phyloP scores from a whole-genome alignment of 2,797 vertebrate species.

The Linurgus olivaceus region DNA sequence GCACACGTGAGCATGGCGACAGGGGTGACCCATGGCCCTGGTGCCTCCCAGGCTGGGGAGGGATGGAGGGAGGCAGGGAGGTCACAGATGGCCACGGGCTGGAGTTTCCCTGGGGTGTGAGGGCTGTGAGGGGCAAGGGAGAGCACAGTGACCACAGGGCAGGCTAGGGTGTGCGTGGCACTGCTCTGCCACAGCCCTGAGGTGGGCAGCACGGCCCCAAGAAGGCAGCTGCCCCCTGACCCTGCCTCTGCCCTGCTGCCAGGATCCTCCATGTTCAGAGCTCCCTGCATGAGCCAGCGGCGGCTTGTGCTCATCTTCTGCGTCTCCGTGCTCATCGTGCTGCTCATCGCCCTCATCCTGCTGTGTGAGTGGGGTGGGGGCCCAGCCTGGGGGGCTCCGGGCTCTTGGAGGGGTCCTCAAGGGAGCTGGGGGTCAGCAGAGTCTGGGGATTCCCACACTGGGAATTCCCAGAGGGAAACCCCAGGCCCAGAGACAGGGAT shows the following conservation, averaged over 20 bases:
- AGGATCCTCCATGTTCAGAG: constrained; percentile 71
- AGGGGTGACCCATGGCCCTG: neutral
- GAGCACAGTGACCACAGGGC: accelerated
- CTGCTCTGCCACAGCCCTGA: neutral
- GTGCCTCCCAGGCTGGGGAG: neutral
- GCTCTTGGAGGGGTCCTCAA: neutral
- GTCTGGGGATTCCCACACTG: neutral
- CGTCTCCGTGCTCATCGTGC: constrained; percentile 69
- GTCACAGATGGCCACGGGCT: neutral
- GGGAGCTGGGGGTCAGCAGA: neutral
- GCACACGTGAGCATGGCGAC: constrained; percentile 26
- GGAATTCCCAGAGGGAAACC: neutral
- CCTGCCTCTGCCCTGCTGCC: neutral
- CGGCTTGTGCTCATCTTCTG: constrained; percentile 69
- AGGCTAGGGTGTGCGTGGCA: accelerated
- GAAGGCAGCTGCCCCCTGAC: neutral
- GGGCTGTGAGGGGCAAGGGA: neutral
- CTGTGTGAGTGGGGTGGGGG: constrained; percentile 73
- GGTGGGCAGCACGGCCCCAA: neutral
- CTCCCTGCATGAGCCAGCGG: constrained; percentile 67
- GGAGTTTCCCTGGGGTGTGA: neutral
- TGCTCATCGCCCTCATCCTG: constrained; percentile 73
- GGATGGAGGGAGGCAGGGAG: neutral
- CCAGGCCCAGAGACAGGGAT: neutral
- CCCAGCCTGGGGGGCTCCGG: accelerated